phyloP scores from a whole-genome alignment of 2,888 invertebrate genomes.

The Leucophenga maculata region DNA sequence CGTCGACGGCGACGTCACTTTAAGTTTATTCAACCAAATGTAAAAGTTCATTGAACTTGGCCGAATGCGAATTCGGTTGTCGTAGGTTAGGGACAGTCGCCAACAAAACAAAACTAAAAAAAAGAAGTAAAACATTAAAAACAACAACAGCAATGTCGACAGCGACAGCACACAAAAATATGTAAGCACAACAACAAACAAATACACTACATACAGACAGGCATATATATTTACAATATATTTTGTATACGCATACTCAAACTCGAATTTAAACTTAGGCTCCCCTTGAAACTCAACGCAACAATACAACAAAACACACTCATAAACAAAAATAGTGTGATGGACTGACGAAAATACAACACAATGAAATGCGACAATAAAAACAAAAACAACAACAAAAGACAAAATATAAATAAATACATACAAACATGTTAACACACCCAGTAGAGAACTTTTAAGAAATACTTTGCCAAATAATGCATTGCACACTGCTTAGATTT shows the following conservation, averaged over 20 bases:
- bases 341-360: neutral
- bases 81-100: conserved; percentile 58
- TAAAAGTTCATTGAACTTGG: conserved; percentile 67
- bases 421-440: too few relatives aligned
- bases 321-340: conserved; percentile 17
- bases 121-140: neutral
- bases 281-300: neutral
- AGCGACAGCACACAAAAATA: too few relatives aligned
- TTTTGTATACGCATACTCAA: conserved; percentile 16
- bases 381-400: neutral
- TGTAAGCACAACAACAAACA: neutral
- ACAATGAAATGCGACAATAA: conserved; percentile 8
- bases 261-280: neutral
- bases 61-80: conserved; percentile 67
- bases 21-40: conserved; percentile 66
- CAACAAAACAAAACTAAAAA: conserved; percentile 23
- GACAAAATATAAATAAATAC: too few relatives aligned
- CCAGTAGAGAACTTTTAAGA: too few relatives aligned
- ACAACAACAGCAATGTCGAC: conserved; percentile 22
- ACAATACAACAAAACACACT: conserved; percentile 20
- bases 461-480: too few relatives aligned
- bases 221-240: neutral
- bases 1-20: conserved; percentile 16
- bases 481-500: too few relatives aligned
- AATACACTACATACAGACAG: neutral